Conservation (phyloP, 2,113 vertebrate genomes). For the Speoplatyrhinus poulsoni region DNA sequence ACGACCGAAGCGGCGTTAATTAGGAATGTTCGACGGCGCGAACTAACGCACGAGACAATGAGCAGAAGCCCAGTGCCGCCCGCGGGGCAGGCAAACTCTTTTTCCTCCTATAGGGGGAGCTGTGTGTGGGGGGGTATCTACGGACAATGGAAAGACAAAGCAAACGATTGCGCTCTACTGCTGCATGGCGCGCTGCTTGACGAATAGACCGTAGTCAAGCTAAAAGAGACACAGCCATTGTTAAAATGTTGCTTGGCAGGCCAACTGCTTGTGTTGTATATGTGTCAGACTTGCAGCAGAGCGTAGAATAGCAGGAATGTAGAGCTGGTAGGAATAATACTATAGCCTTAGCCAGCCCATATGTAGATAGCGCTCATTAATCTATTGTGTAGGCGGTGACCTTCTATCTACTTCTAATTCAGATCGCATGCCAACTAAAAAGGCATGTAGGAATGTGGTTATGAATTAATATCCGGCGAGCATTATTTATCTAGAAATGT, state of each 20-base stretch:
- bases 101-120: too few species aligned
- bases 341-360: neutral
- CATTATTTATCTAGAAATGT: neutral
- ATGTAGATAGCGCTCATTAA: neutral
- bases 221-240: too few species aligned
- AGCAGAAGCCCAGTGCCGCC: neutral
- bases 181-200: too few species aligned
- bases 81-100: neutral
- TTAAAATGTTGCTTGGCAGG: too few species aligned
- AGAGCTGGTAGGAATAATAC: too few species aligned
- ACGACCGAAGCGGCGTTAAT: neutral
- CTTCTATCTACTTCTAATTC: constrained; percentile 9
- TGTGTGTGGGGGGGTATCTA: too few species aligned
- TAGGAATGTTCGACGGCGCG: constrained; percentile 3
- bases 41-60: constrained; percentile 16
- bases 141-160: too few species aligned
- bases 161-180: too few species aligned
- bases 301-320: too few species aligned
- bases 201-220: too few species aligned
- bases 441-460: neutral
- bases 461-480: neutral
- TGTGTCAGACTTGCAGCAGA: too few species aligned
- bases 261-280: too few species aligned
- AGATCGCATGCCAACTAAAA: constrained; percentile 6
- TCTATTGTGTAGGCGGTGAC: neutral